Evolutionary conservation across 2,797 vertebrate species (phyloP).

Genomic region (Semaprochilodus insignis): DNA sequence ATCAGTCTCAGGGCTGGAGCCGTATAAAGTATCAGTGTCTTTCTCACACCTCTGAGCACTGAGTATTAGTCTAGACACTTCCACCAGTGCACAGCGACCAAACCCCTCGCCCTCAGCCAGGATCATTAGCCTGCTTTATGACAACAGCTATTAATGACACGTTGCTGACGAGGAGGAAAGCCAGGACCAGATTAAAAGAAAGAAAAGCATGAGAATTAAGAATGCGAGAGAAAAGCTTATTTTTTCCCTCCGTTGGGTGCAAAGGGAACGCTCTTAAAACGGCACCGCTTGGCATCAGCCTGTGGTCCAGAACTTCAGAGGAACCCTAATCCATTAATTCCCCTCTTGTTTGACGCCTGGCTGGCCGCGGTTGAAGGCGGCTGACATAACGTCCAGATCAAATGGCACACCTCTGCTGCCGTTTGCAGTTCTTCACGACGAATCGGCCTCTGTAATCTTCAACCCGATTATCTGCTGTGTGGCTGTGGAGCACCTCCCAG

Average conservation of each 20-base stretch:
- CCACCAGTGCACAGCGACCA: not conserved
- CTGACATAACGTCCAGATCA: constrained; percentile 61
- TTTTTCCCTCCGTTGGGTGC: constrained; percentile 58
- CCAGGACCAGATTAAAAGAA: constrained; percentile 51
- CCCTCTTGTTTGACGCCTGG: constrained; percentile 59
- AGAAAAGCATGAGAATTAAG: constrained; percentile 59
- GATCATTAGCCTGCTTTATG: constrained; percentile 59
- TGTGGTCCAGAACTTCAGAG: constrained; percentile 59
- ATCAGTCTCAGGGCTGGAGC: constrained; percentile 12
- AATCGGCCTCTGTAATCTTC: constrained; percentile 55
- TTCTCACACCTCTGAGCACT: constrained; percentile 38
- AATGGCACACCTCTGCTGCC: constrained; percentile 56
- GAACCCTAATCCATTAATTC: constrained; percentile 67
- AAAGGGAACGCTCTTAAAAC: not conserved
- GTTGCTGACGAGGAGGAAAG: constrained; percentile 44
- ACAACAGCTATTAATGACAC: constrained; percentile 54
- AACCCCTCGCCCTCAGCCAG: constrained; percentile 9
- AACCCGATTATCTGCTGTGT: constrained; percentile 61
- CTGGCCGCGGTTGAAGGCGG: constrained; percentile 58
- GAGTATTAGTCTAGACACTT: constrained; percentile 34
- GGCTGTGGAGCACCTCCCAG: constrained; percentile 62
- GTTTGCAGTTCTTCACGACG: constrained; percentile 48
- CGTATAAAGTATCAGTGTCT: constrained; percentile 16
- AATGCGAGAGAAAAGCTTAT: constrained; percentile 14
- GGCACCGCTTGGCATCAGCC: constrained; percentile 45